Conservation (phyloP, 2,113 vertebrate species). For the Silurus meridionalis region DNA sequence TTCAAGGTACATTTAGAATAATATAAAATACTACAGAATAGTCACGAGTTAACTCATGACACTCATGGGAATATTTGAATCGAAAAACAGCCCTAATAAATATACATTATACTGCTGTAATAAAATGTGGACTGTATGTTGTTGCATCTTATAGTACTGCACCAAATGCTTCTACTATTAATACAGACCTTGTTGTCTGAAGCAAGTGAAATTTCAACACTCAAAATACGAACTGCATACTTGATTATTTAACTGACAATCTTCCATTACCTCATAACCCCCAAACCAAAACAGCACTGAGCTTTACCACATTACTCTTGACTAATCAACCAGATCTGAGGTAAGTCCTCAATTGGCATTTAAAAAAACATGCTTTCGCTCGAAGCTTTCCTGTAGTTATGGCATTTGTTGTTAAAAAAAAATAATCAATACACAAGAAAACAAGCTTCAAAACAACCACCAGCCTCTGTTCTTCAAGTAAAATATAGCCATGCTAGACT, state of each 20-base stretch:
- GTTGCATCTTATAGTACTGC: not conserved
- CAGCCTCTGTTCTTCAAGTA: not conserved
- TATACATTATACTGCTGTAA: too few species aligned
- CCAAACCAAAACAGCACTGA: not conserved
- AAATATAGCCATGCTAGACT: not conserved
- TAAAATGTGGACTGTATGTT: too few species aligned
- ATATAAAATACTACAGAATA: too few species aligned
- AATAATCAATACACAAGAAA: not conserved
- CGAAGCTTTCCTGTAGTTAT: not conserved
- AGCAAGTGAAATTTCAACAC: too few species aligned
- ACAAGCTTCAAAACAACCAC: conserved; percentile 8
- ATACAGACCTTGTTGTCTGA: not conserved
- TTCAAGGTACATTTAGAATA: too few species aligned
- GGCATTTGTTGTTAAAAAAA: not conserved
- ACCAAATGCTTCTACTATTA: not conserved
- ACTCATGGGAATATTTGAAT: too few species aligned
- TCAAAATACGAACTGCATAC: not conserved
- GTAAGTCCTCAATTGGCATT: not conserved
- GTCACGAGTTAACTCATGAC: too few species aligned
- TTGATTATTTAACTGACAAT: not conserved
- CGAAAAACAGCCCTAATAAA: too few species aligned
- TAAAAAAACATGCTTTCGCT: not conserved
- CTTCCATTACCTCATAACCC: not conserved
- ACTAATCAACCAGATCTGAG: not conserved
- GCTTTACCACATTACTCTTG: not conserved